Base-by-base conservation (phyloP, 1,140 invertebrate genomes). In the Eufriesea mexicana region DNA sequence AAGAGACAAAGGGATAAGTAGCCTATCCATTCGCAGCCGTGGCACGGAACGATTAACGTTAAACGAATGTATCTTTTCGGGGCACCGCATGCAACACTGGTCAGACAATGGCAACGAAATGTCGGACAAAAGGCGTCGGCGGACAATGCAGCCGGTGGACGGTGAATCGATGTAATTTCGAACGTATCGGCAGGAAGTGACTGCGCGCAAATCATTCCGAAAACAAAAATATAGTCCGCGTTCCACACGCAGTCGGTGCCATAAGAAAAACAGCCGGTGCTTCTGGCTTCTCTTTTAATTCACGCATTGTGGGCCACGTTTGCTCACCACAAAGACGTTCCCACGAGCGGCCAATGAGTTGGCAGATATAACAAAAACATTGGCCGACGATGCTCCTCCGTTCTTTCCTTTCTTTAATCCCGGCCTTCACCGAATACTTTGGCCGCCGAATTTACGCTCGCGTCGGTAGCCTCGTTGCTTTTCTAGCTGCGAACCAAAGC, bases 351-450 rank as follows among this genome's bases (percentile, higher is more conserved):
- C 88, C 91, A 83, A 91, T 92, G 91, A 92, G 91, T 92, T 90
- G 86, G 91, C 92, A 92, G 86, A 87, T 91, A 91, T 91, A 92
- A 92, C 89, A 91, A 92, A 91, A 92, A 92, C 91, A 92, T 91
- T 90, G 88, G 77, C 67, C 73, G 28, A 35, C 64, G 73, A 72
- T 75, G 73, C 51, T 75, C 71, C 67, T 80, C 74, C 84, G 57
- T 47, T 47, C 45, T 28, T 87, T 87, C 82, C 82, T 84, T 79
- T 88, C 82, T 66, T 77, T 68, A 66, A 80, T 89, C 84, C 87
- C 66, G 49, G 59, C 59, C 59, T 72, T 86, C 79, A 62, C 83
- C 83, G 75, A 86, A 84, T 86, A 88, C 86, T 85, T 86, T 81
- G 84, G 86, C 76, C 83, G 72, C 35, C 57, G 49, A 83, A 83